A percentile compares a stretch with the other conserved stretches of the same genome.
These are phyloP conservation scores for Drosophila nebulosa DNA, from an alignment of 1,140 invertebrate genomes.

Conservation along the genomic window DNA sequence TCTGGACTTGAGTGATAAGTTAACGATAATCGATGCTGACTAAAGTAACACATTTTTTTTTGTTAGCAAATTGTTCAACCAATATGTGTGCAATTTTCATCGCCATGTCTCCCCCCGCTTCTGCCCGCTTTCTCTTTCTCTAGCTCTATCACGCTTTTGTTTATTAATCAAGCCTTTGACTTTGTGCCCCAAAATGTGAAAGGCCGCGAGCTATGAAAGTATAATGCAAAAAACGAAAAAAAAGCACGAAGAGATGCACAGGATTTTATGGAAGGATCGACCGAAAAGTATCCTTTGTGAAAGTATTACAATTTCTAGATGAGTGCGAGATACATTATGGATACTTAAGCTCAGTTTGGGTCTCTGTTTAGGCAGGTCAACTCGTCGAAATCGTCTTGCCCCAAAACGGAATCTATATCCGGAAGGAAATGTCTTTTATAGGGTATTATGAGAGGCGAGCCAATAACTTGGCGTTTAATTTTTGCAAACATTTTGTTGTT, in stretches of 20 bases:
- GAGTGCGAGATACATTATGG: too few relatives aligned
- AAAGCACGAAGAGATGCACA: too few relatives aligned
- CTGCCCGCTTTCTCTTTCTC: background rate
- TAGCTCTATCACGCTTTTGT: background rate
- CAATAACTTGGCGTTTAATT: constrained; percentile 47
- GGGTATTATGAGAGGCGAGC: constrained; percentile 18
- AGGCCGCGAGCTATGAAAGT: constrained; percentile 27
- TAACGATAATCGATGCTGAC: background rate
- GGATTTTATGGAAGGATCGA: background rate
- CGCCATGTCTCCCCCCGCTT: background rate
- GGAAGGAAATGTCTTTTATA: background rate
- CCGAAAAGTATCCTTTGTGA: background rate
- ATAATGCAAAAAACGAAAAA: constrained; percentile 2
- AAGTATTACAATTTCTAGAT: too few relatives aligned
- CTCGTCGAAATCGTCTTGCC: too few relatives aligned
- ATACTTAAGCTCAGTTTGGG: too few relatives aligned
- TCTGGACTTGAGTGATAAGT: background rate
- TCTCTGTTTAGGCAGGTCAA: too few relatives aligned
- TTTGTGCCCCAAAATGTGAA: constrained; percentile 19
- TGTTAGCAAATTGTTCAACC: background rate
- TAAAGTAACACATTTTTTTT: background rate
- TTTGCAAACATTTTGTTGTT: constrained; percentile 31
- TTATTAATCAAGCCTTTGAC: constrained; percentile 47
- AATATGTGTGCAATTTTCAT: background rate
- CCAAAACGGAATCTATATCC: too few relatives aligned